A percentile compares a stretch with the other conserved stretches of the same genome.
These are phyloP conservation scores for Loxodonta africana DNA, from an alignment of 2,113 vertebrate genomes.

Conservation along the genomic window DNA sequence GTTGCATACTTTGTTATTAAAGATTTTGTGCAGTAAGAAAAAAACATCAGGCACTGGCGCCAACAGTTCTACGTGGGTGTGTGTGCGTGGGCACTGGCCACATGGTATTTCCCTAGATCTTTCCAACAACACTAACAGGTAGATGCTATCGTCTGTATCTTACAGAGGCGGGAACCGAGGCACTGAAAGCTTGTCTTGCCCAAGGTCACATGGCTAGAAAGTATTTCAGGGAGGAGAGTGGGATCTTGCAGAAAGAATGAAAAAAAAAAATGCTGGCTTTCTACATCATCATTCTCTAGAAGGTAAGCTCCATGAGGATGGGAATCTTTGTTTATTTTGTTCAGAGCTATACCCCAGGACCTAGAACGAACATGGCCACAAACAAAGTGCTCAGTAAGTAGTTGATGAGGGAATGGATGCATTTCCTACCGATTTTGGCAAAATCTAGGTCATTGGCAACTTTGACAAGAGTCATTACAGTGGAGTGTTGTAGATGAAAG, in stretches of 20 bases:
- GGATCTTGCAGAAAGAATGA: not conserved
- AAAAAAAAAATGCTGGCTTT: not conserved
- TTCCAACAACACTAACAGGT: not conserved
- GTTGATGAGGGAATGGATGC: not conserved
- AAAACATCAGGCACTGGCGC: not conserved
- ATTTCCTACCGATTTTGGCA: not conserved
- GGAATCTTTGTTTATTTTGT: not conserved
- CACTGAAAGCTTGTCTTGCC: not conserved
- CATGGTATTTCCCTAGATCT: rapidly evolving
- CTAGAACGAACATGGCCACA: not conserved
- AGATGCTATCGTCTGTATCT: not conserved
- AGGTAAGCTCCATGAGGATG: not conserved
- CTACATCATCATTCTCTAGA: not conserved
- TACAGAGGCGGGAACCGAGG: not conserved
- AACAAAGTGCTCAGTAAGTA: not conserved
- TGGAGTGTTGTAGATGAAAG: not conserved
- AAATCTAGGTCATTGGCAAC: not conserved
- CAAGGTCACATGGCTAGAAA: not conserved
- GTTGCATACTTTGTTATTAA: conserved; percentile 61
- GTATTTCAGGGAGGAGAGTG: not conserved
- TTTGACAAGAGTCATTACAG: not conserved
- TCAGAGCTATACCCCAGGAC: not conserved
- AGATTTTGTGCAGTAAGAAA: not conserved
- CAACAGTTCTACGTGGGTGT: rapidly evolving
- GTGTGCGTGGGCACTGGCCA: too few species aligned